Base-by-base conservation (phyloP, 2,113 vertebrate species). In the Psilopogon haemacephalus region DNA sequence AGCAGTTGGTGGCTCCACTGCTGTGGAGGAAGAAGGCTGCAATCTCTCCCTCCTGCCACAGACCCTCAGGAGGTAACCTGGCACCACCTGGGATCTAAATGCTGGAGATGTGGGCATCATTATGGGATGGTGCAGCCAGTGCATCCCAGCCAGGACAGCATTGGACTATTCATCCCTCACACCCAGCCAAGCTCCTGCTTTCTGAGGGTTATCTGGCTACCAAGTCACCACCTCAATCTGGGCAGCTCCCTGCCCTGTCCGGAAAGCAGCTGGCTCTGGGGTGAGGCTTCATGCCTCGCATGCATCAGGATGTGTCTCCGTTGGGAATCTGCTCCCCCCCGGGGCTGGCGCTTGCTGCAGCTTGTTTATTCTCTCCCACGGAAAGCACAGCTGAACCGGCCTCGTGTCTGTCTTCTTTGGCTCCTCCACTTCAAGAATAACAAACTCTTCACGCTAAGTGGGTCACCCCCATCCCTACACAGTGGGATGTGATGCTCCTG, bases 291-390 rank as follows among this genome's bases (percentile, higher is more conserved):
- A 50, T 50, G 48, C 23, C 48, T 50, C 48, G 26, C 48, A 63
- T 0, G 1, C 74, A 70, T 85, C 23, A 38, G 59, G 82, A 72
- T 5, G 3, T 30, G 77, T 86, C 78, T 89, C 78, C 1, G 0
- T 76, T 2, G 16, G 91, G 93, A 95, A 94, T 96, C 69, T 93
- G 88, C 75, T 83, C 58, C 60, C 38, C 37, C 28, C 16, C 1
- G 1, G 79, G 75, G 86, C 82, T 95, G 8, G 5, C 0, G 8
- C 93, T 94, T 90, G 86, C 87, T 6, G 42, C 1, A 1, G 55
- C 75, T 89, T 97, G 88, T 97, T 97, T 96, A 92, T 96, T 90
- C 93, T 96, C 94, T 95, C 92, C 95, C 63, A 84, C 60, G n/a
- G 92, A 95, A 93, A 79, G 69, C 64, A 15, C 73, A 75, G 93